A percentile compares a stretch with the other conserved stretches of the same genome.
These are phyloP conservation scores for Macrochelys suwanniensis DNA, from an alignment of 2,797 vertebrate genomes.

Conservation along the genomic window DNA sequence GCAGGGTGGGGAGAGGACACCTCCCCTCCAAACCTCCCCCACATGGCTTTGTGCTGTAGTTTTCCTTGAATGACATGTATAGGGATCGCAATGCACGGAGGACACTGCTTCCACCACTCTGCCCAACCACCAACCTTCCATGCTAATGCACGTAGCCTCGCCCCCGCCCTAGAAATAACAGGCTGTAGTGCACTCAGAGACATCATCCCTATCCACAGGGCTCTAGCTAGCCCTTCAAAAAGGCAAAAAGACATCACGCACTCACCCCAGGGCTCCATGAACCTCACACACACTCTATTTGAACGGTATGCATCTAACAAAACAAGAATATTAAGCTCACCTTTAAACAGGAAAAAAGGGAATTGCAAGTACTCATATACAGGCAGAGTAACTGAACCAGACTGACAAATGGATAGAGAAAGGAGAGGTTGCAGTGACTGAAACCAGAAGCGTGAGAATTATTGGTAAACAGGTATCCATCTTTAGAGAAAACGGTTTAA, in stretches of 20 bases:
- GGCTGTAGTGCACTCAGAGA: not conserved
- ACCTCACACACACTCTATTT: too few relatives aligned
- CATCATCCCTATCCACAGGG: not conserved
- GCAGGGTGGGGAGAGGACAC: not conserved
- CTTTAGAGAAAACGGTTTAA: too few relatives aligned
- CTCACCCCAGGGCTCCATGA: fast-evolving
- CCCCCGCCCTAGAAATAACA: not conserved
- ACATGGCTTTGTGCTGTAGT: fast-evolving
- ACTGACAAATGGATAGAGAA: not conserved
- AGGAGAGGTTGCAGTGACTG: not conserved
- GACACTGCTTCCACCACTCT: too few relatives aligned
- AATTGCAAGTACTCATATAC: not conserved
- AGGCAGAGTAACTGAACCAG: not conserved
- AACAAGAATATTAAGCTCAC: not conserved
- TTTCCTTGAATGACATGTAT: not conserved
- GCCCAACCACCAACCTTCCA: not conserved
- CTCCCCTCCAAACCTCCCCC: too few relatives aligned
- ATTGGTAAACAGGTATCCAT: not conserved
- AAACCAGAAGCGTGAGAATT: not conserved
- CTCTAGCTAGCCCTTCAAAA: not conserved
- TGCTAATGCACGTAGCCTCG: not conserved
- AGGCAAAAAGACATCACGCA: fast-evolving
- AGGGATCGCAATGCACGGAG: not conserved
- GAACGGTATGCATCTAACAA: too few relatives aligned
- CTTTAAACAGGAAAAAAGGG: not conserved